These are phyloP conservation scores for Noctua janthe DNA, from an alignment of 2,888 invertebrate species.

Conservation along the genomic window DNA sequence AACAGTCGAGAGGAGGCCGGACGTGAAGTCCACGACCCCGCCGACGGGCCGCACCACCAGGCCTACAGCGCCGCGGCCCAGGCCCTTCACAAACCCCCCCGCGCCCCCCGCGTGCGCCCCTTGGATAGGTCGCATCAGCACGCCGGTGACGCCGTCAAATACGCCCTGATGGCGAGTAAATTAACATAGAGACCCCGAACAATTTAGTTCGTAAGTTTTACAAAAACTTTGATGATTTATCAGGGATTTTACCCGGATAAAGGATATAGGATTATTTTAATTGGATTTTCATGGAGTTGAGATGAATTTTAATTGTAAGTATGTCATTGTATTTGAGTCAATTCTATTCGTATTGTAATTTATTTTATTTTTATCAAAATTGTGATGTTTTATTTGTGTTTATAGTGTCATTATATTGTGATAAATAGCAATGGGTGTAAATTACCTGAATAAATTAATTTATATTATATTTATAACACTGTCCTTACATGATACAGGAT, in stretches of 20 bases:
- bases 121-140: slow-evolving; percentile 76
- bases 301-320: too few relatives aligned
- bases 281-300: too few relatives aligned
- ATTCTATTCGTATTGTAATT: too few relatives aligned
- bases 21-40: slow-evolving; percentile 84
- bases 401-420: too few relatives aligned
- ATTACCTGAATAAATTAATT: too few relatives aligned
- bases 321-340: too few relatives aligned
- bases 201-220: not conserved
- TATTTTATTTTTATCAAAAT: too few relatives aligned
- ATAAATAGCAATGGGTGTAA: too few relatives aligned
- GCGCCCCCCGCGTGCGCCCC: slow-evolving; percentile 81
- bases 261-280: too few relatives aligned
- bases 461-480: too few relatives aligned
- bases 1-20: slow-evolving; percentile 80
- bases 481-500: too few relatives aligned
- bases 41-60: slow-evolving; percentile 82
- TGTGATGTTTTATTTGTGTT: too few relatives aligned
- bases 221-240: not conserved
- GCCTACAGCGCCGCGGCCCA: slow-evolving; percentile 80
- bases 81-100: slow-evolving; percentile 79
- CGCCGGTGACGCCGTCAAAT: slow-evolving; percentile 82
- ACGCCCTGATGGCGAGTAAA: slow-evolving; percentile 75
- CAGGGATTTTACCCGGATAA: not conserved
- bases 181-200: slow-evolving; percentile 3